These are phyloP conservation scores for Spodoptera picta DNA, from an alignment of 2,888 invertebrate species.

Conservation along the genomic window DNA sequence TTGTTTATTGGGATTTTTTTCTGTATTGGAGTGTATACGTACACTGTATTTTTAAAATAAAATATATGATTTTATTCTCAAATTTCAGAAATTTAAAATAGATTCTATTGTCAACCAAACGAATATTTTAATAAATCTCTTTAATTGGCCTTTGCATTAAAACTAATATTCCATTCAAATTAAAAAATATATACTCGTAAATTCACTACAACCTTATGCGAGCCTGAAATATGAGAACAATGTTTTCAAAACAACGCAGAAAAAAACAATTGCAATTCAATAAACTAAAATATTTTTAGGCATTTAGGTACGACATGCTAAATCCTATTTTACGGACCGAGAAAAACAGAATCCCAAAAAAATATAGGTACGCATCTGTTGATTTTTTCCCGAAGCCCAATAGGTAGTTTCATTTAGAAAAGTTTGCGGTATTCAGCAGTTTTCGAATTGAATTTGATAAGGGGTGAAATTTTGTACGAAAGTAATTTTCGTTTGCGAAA, in stretches of 20 bases:
- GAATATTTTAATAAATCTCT: too few relatives aligned
- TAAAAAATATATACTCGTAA: too few relatives aligned
- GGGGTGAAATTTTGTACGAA: slow-evolving; percentile 70
- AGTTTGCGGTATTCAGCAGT: slow-evolving; percentile 66
- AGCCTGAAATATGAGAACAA: slow-evolving; percentile 3
- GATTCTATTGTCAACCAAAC: too few relatives aligned
- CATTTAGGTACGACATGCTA: background rate
- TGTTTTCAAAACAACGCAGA: background rate
- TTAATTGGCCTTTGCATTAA: too few relatives aligned
- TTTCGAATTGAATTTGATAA: slow-evolving; percentile 73
- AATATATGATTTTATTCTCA: too few relatives aligned
- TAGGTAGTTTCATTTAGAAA: slow-evolving; percentile 63
- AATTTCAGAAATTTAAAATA: too few relatives aligned
- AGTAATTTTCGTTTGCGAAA: slow-evolving; percentile 68
- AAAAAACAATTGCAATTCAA: background rate
- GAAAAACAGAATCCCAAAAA: slow-evolving; percentile 27
- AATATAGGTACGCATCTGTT: slow-evolving; percentile 41
- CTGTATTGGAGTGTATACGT: too few relatives aligned
- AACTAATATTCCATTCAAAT: too few relatives aligned
- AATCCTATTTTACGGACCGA: slow-evolving; percentile 23
- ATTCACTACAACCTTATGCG: background rate
- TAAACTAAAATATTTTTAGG: slow-evolving; percentile 5
- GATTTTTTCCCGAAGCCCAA: slow-evolving; percentile 59
- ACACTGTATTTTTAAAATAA: too few relatives aligned
- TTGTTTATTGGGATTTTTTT: background rate